phyloP scores from a whole-genome alignment of 2,113 vertebrate species.

The Burhinus oedicnemus region DNA sequence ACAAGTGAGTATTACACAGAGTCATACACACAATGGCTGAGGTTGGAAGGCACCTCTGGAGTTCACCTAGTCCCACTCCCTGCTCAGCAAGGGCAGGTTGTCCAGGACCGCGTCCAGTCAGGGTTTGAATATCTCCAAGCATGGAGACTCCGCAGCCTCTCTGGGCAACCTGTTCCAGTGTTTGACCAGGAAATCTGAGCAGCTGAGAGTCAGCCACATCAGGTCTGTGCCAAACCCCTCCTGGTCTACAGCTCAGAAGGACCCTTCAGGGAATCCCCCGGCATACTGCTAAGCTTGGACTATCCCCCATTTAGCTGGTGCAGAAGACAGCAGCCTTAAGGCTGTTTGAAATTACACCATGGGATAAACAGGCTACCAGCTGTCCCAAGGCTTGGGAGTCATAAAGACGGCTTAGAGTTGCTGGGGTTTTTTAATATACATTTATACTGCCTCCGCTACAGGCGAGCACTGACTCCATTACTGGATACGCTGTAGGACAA shows the following conservation, averaged over 20 bases:
- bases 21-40: not conserved
- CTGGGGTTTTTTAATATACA: not conserved
- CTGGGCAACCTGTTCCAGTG: not conserved
- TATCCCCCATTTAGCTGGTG: not conserved
- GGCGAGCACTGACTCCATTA: not conserved
- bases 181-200: not conserved
- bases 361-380: not conserved
- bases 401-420: not conserved
- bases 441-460: not conserved
- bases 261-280: not conserved
- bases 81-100: not conserved
- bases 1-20: not conserved
- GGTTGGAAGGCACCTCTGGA: not conserved
- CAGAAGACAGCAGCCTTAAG: not conserved
- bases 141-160: fast-evolving
- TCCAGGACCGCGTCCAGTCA: not conserved
- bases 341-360: not conserved
- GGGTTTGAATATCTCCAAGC: not conserved
- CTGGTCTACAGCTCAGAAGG: not conserved
- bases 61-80: not conserved
- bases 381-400: not conserved
- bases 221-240: not conserved
- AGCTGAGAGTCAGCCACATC: not conserved
- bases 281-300: not conserved
- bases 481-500: no score